These are phyloP conservation scores for Tapera naevia DNA, from an alignment of 2,797 vertebrate species.

Conservation along the genomic window DNA sequence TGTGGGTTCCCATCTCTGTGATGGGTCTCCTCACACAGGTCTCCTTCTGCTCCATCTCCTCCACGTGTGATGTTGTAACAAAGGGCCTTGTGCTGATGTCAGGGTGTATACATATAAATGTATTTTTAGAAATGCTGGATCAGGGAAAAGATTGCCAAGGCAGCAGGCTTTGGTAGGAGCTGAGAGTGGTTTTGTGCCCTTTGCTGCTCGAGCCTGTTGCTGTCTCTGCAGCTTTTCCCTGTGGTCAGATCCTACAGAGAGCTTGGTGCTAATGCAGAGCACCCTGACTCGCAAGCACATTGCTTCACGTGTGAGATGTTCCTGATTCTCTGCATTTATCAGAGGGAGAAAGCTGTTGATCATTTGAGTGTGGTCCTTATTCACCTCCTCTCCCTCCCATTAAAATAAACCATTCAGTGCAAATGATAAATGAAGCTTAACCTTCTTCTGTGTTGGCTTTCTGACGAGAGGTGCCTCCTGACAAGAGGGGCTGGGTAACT, in stretches of 20 bases:
- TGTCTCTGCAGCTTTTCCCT: not conserved
- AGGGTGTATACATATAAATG: fast-evolving
- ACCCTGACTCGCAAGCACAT: not conserved
- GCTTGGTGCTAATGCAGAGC: not conserved
- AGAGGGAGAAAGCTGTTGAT: not conserved
- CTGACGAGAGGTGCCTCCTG: not conserved
- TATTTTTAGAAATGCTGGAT: not conserved
- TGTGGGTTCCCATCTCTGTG: not conserved
- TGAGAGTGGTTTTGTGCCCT: not conserved
- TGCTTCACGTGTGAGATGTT: not conserved
- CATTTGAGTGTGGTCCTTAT: not conserved
- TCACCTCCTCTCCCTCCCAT: not conserved
- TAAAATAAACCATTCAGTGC: not conserved
- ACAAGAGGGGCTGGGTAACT: not conserved
- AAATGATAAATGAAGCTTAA: not conserved
- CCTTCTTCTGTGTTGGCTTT: not conserved
- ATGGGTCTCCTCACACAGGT: not conserved
- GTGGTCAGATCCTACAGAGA: not conserved
- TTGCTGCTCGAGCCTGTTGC: fast-evolving
- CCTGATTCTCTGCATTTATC: not conserved
- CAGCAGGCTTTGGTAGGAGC: not conserved
- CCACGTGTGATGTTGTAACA: not conserved
- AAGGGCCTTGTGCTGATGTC: not conserved
- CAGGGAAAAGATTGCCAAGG: not conserved
- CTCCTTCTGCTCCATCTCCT: not conserved